Evolutionary conservation across 2,113 vertebrate species (phyloP), one percentile per base, ranked within the genome.

Genomic region (Pampusana beccarii): DNA sequence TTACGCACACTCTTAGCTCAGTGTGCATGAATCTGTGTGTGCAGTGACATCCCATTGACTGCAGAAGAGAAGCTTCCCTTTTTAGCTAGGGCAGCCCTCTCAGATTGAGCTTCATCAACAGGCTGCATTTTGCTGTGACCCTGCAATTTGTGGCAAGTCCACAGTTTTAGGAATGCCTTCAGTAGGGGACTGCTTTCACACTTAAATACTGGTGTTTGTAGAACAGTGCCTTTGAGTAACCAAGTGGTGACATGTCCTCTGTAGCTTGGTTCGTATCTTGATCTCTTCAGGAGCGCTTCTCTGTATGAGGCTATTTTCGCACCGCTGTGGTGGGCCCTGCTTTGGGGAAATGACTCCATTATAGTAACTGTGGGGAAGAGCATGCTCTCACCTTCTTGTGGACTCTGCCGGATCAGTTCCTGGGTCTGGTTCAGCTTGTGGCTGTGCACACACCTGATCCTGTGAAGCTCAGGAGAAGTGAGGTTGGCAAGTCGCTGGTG

Each of bases 61-160:
- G 40, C 3, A 6, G 67, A 69, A 85, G 28, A 50, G 40, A 77
- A 92, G 24, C 24, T 50, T 56, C 66, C 28, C 38, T 57, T 18
- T 21, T 18, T 21, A 51, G 53, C 24, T 29, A 25, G 54, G 25
- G 20, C 3, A 8, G 6, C 40, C 53, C 67, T 82, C 54, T 72
- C 53, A 56, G 60, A 19, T 2, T 38, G 6, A 48, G 16, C 33
- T 80, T 67, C 15, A 10, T 8, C 42, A 34, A 3, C 5, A 11
- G 24, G 23, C 26, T 85, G 33, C 34, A 24, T 29, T 78, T 21
- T 38, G 19, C 29, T 64, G 57, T 51, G 57, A n/a, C 51, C 2
- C 0, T 58, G 28, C 0, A 0, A 57, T 54, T 16, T 78, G 56
- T 51, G 48, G 10, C 15, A 62, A 4, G 13, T 48, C 12, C 6